Evolutionary conservation across 64 coral and sea anemone genomes (phyloP), one percentile per base, ranked within the genome.

Genomic region (Dendronephthya gigantea): DNA sequence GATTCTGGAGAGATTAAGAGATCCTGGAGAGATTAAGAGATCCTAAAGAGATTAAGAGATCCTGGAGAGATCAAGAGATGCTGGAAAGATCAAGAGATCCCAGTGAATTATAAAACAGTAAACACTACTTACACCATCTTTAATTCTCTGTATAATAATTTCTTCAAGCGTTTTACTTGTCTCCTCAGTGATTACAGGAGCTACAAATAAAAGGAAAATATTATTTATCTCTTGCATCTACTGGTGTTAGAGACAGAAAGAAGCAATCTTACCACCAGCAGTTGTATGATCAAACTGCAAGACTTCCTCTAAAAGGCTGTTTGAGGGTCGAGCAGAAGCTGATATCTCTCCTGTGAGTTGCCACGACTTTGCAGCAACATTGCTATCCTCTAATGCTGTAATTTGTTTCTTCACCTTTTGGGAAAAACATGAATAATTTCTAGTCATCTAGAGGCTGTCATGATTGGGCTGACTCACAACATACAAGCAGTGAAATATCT

Each of bases 71-170:
- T n/a, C n/a, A n/a, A n/a, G n/a, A n/a, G n/a, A n/a, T n/a, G n/a
- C n/a, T n/a, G n/a, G n/a, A n/a, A n/a, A n/a, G n/a, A n/a, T n/a
- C n/a, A n/a, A n/a, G n/a, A n/a, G n/a, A n/a, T n/a, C n/a, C n/a
- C n/a, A n/a, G n/a, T n/a, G n/a, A n/a, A n/a, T n/a, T n/a, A n/a
- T n/a, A n/a, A n/a, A n/a, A 45, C 41, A 45, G 4, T 45, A 6
- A 4, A 45, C 41, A 6, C 11, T 45, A 45, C 41, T 45, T 45
- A 45, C 41, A 11, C 41, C 11, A 8, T 79, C 72, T 39, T 79
- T 79, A 19, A 79, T 79, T 79, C 72, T 79, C 30, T 79, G 72
- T 79, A 16, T 79, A 11, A 79, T 79, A 33, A 79, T 79, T 35
- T 79, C 72, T 79, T 79, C 72, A 29, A 79, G 29, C 1, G 10